Percentiles rank a stretch among this genome's conserved stretches.
phyloP scores from a whole-genome alignment of 1,140 invertebrate species.

The Caenorhabditis briggsae region DNA sequence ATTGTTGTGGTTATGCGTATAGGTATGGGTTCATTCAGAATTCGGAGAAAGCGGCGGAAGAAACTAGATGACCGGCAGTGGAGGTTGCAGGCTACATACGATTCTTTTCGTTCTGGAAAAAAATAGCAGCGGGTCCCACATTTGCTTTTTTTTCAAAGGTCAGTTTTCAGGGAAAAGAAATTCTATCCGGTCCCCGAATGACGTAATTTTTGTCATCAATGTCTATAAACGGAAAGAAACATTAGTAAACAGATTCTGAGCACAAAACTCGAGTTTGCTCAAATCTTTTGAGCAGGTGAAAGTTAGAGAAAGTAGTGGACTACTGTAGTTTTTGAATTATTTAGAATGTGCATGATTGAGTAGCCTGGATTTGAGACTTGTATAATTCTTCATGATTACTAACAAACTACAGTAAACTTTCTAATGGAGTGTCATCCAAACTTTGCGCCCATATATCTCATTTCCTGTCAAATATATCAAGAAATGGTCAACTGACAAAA shows the following conservation, averaged over 20 bases:
- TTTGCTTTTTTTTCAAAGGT: neutral
- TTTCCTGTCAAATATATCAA: too few species aligned
- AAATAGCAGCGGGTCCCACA: too few species aligned
- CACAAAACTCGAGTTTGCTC: too few species aligned
- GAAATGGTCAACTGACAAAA: too few species aligned
- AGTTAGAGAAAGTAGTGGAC: neutral
- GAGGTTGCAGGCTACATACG: neutral
- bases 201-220: slow-evolving; percentile 20
- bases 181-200: neutral
- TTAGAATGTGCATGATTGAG: too few species aligned
- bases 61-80: neutral
- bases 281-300: neutral
- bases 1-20: slow-evolving; percentile 1
- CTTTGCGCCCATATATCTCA: too few species aligned
- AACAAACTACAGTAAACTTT: too few species aligned
- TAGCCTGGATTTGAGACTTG: too few species aligned
- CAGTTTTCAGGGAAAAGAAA: neutral
- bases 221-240: neutral
- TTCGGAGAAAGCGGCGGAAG: neutral
- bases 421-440: too few species aligned
- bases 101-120: too few species aligned
- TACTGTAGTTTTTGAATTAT: too few species aligned
- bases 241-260: neutral
- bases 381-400: too few species aligned
- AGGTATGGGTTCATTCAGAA: neutral